Conservation (phyloP, 2,113 vertebrate genomes). For the Hypomesus transpacificus region DNA sequence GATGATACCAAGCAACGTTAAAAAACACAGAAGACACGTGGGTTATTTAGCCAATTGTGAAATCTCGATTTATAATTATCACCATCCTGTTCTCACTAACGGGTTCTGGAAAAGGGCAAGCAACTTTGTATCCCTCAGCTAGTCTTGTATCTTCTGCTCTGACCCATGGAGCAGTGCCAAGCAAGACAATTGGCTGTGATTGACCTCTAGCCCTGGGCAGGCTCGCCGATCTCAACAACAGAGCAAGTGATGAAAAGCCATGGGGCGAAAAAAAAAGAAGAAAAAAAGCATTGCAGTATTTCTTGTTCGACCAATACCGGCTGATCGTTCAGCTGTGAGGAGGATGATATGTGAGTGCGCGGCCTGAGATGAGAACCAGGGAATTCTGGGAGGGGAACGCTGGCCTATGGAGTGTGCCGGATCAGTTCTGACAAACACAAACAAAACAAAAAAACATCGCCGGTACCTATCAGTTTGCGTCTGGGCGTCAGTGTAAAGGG, state of each 20-base stretch:
- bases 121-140: background rate
- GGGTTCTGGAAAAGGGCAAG: too few species aligned
- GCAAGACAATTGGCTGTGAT: constrained; percentile 14
- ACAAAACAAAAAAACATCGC: constrained; percentile 28
- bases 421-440: constrained; percentile 43
- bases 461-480: constrained; percentile 37
- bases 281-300: constrained; percentile 17
- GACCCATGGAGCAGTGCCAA: background rate
- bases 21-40: too few species aligned
- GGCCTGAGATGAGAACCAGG: constrained; percentile 1
- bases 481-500: constrained; percentile 39
- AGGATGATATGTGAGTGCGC: constrained; percentile 25
- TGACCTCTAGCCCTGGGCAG: constrained; percentile 21
- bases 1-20: background rate
- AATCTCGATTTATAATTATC: too few species aligned
- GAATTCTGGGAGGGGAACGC: constrained; percentile 17
- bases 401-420: constrained; percentile 21
- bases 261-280: background rate
- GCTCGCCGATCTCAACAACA: constrained; percentile 16
- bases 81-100: too few species aligned
- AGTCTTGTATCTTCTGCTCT: background rate
- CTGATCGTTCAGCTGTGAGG: constrained; percentile 22
- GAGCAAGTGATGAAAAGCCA: constrained; percentile 2
- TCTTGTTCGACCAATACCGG: constrained; percentile 13
- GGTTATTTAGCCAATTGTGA: too few species aligned